phyloP scores from a whole-genome alignment of 2,797 vertebrate genomes.

The Pteronotus mesoamericanus region DNA sequence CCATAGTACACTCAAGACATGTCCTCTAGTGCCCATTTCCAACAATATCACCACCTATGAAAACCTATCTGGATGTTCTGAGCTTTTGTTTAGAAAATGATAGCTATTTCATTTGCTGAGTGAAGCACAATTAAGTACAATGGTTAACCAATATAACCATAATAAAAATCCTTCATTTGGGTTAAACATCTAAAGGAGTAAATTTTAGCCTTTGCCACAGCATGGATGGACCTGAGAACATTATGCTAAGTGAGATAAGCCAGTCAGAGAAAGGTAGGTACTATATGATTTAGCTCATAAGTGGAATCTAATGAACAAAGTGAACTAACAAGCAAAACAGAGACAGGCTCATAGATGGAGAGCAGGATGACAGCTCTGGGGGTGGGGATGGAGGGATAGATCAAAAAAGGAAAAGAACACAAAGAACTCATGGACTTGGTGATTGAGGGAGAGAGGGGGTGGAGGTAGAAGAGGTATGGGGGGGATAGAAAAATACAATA shows the following conservation, averaged over 20 bases:
- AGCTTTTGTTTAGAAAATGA: neutral
- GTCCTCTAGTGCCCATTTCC: neutral
- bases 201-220: neutral
- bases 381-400: neutral
- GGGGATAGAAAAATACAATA: neutral
- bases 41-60: neutral
- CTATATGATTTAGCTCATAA: neutral
- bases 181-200: neutral
- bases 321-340: neutral
- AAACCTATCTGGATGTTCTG: neutral
- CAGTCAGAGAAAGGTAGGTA: neutral
- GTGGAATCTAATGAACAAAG: neutral
- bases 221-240: neutral
- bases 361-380: neutral
- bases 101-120: neutral
- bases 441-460: neutral
- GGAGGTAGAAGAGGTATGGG: neutral
- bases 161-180: neutral
- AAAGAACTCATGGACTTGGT: neutral
- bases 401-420: neutral
- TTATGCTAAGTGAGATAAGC: neutral
- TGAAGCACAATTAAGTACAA: neutral
- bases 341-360: neutral
- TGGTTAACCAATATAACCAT: neutral
- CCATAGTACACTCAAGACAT: neutral